These are phyloP conservation scores for Orthosia gracilis DNA, from an alignment of 2,888 invertebrate genomes.

Conservation along the genomic window DNA sequence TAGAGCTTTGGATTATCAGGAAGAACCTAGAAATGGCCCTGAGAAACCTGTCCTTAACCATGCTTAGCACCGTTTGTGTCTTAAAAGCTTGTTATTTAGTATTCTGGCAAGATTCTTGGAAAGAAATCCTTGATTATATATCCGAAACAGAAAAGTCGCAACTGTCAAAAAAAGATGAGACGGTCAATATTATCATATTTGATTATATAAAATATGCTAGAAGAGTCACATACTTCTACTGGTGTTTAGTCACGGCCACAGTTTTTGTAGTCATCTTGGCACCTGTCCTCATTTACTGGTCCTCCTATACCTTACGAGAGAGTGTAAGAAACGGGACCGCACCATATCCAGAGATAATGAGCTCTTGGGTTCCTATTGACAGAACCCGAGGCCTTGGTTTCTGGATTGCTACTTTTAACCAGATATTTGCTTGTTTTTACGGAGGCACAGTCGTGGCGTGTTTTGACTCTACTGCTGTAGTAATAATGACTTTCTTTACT, in stretches of 20 bases:
- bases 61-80: slow-evolving; percentile 83
- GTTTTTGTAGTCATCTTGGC: slow-evolving; percentile 79
- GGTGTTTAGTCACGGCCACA: slow-evolving; percentile 79
- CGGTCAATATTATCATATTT: slow-evolving; percentile 69
- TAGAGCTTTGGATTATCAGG: slow-evolving; percentile 82
- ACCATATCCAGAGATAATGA: slow-evolving; percentile 84
- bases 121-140: slow-evolving; percentile 74
- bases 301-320: slow-evolving; percentile 69
- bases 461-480: slow-evolving; percentile 84
- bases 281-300: slow-evolving; percentile 76
- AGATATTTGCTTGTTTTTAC: slow-evolving; percentile 79
- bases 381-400: slow-evolving; percentile 79
- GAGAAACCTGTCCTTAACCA: slow-evolving; percentile 81
- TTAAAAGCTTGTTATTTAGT: slow-evolving; percentile 81
- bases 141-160: slow-evolving; percentile 77
- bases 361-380: slow-evolving; percentile 85
- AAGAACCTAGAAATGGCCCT: slow-evolving; percentile 77
- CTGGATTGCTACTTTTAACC: slow-evolving; percentile 74
- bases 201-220: slow-evolving; percentile 81
- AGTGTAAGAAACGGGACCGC: slow-evolving; percentile 72
- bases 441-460: slow-evolving; percentile 84
- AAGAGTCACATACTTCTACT: slow-evolving; percentile 80
- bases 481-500: slow-evolving; percentile 84
- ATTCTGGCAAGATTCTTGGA: slow-evolving; percentile 80
- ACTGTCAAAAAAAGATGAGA: slow-evolving; percentile 68